Conservation (phyloP, 2,113 vertebrate species). For the Elephantulus edwardii region DNA sequence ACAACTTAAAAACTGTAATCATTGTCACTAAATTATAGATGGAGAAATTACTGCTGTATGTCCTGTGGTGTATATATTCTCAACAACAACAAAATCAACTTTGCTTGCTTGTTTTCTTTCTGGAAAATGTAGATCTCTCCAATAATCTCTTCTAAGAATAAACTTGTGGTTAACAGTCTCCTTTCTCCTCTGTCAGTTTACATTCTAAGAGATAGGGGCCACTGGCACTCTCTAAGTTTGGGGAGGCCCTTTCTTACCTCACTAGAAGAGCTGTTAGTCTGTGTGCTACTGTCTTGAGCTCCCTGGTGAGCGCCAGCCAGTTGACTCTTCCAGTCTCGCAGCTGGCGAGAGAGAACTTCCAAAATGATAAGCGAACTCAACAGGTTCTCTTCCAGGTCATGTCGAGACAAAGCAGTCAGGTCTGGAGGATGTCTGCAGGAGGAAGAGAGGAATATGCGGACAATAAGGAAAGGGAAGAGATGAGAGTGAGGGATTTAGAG, state of each 20-base stretch:
- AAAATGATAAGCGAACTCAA: conserved; percentile 90
- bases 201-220: conserved; percentile 8
- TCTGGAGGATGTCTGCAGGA: conserved; percentile 85
- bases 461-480: background rate
- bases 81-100: background rate
- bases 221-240: background rate
- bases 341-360: conserved; percentile 90
- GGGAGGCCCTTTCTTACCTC: conserved; percentile 82
- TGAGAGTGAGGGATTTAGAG: background rate
- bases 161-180: background rate
- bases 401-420: conserved; percentile 84
- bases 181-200: background rate
- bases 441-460: rapidly evolving
- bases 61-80: background rate
- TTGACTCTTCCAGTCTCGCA: conserved; percentile 80
- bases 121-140: background rate
- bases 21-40: background rate
- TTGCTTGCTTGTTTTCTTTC: background rate
- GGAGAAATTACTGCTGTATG: background rate
- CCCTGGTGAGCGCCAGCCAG: conserved; percentile 11
- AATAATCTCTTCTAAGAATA: conserved; percentile 3
- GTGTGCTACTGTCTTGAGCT: conserved; percentile 84
- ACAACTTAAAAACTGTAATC: background rate
- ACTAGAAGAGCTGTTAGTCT: conserved; percentile 86
- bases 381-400: conserved; percentile 90